Percentiles rank a stretch among this genome's conserved stretches.
Conservation (phyloP, 2,888 invertebrate genomes). For the Lamellibrachia satsuma region DNA sequence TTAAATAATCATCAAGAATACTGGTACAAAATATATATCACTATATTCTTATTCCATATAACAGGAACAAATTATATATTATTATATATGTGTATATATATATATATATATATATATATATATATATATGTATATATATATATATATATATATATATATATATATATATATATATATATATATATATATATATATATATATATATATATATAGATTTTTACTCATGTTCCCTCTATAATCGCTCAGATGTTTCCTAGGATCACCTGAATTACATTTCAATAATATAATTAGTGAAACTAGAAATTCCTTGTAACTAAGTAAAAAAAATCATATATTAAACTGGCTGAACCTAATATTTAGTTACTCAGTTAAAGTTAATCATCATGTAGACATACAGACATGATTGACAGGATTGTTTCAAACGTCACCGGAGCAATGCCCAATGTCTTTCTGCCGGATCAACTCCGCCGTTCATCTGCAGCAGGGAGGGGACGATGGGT, state of each 20-base stretch:
- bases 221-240: not conserved
- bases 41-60: not conserved
- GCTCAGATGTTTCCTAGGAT: not conserved
- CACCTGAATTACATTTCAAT: not conserved
- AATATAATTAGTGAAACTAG: too few species aligned
- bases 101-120: not conserved
- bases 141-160: not conserved
- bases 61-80: not conserved
- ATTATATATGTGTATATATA: not conserved
- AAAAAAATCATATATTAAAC: not conserved
- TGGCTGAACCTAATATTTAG: not conserved
- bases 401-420: not conserved
- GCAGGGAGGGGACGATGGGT: not conserved
- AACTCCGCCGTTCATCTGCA: not conserved
- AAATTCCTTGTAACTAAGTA: too few species aligned
- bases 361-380: not conserved
- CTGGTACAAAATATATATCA: not conserved
- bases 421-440: not conserved
- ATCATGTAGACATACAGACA: too few species aligned
- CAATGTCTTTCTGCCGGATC: slow-evolving; percentile 4
- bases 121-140: slow-evolving; percentile 2
- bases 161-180: not conserved
- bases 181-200: not conserved
- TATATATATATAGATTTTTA: not conserved
- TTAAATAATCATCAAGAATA: not conserved